These are phyloP conservation scores for Dynastes hyllus DNA, from an alignment of 2,888 invertebrate genomes.

Conservation along the genomic window DNA sequence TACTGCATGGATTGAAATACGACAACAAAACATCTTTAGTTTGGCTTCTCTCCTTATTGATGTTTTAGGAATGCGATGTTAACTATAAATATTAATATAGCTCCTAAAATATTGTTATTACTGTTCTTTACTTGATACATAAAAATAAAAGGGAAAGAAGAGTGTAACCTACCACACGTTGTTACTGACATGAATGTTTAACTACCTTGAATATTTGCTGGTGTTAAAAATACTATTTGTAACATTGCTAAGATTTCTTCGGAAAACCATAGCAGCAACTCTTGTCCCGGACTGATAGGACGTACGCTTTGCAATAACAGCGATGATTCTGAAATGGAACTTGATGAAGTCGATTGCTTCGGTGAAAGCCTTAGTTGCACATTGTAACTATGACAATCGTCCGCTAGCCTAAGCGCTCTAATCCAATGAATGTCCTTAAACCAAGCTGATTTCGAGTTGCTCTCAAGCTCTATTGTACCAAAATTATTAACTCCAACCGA, in stretches of 20 bases:
- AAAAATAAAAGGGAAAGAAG: too few relatives aligned
- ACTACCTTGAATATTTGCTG: conserved; percentile 84
- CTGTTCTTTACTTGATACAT: too few relatives aligned
- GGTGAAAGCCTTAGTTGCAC: conserved; percentile 70
- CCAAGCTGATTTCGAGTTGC: conserved; percentile 63
- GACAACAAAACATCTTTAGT: too few relatives aligned
- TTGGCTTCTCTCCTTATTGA: too few relatives aligned
- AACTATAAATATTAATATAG: too few relatives aligned
- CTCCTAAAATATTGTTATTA: too few relatives aligned
- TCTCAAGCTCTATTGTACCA: conserved; percentile 64
- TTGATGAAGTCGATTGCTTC: conserved; percentile 48
- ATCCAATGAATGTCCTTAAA: conserved; percentile 66
- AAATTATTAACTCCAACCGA: conserved; percentile 61
- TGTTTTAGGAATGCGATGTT: too few relatives aligned
- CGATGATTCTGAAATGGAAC: conserved; percentile 57
- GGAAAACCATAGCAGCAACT: conserved; percentile 88
- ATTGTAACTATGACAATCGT: conserved; percentile 80
- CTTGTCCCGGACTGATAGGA: conserved; percentile 77
- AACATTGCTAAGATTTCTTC: conserved; percentile 82
- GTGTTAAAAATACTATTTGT: conserved; percentile 86
- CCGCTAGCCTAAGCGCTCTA: conserved; percentile 72
- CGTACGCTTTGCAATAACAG: conserved; percentile 72
- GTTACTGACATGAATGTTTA: too few relatives aligned
- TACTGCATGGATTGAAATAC: too few relatives aligned
- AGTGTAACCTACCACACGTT: too few relatives aligned